Evolutionary conservation across 1,140 invertebrate genomes (phyloP).

Genomic region (Brevipalpus yothersi): DNA sequence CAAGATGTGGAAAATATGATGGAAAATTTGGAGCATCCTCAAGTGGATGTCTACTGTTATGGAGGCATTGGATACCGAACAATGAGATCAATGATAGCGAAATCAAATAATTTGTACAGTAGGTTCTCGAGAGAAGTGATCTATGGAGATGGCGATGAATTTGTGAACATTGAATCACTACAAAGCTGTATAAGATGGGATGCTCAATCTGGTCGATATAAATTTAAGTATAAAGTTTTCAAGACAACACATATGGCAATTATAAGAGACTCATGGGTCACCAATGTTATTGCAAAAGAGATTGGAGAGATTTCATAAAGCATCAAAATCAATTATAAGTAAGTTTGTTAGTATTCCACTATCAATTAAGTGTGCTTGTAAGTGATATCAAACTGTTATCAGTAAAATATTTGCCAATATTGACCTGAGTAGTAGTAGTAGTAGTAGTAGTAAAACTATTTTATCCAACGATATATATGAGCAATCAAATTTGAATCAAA

Average conservation of each 20-base stretch:
- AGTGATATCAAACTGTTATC: too few species aligned
- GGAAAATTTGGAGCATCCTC: not conserved
- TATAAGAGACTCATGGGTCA: not conserved
- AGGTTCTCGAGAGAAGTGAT: not conserved
- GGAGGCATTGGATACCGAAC: not conserved
- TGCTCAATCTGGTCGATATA: not conserved
- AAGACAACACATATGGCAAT: not conserved
- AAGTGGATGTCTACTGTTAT: not conserved
- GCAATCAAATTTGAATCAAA: too few species aligned
- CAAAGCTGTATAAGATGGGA: not conserved
- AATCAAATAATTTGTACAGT: not conserved
- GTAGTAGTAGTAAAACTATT: too few species aligned
- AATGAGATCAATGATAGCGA: not conserved
- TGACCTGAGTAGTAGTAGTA: too few species aligned
- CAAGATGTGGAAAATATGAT: not conserved
- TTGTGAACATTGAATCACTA: not conserved
- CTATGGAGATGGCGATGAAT: not conserved
- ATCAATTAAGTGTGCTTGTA: too few species aligned
- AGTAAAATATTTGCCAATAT: too few species aligned
- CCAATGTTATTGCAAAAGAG: not conserved
- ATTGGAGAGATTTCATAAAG: too few species aligned
- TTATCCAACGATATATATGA: too few species aligned
- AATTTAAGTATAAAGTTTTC: not conserved
- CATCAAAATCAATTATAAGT: too few species aligned
- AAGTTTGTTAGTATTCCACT: too few species aligned